Percentiles rank a stretch among this genome's conserved stretches.
Conservation (phyloP, 2,888 invertebrate species). For the Lasioglossum calceatum region DNA sequence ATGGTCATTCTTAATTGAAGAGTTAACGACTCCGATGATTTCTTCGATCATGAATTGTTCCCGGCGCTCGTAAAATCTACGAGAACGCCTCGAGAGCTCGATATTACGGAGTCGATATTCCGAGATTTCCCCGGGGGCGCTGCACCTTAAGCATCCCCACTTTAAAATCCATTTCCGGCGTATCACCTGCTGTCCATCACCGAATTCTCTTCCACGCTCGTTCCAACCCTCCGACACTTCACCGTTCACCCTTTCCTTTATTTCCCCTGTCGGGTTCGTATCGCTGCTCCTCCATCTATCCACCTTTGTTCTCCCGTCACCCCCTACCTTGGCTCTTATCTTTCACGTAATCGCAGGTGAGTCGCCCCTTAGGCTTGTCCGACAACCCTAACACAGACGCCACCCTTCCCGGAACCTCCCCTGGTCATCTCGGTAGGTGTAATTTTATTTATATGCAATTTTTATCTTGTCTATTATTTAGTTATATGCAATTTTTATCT, state of each 20-base stretch:
- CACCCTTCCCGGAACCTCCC: too few species aligned
- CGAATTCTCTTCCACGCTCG: slow-evolving; percentile 23
- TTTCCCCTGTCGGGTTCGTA: slow-evolving; percentile 32
- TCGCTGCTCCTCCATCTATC: slow-evolving; percentile 15
- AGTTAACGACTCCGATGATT: neutral
- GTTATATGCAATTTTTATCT: too few species aligned
- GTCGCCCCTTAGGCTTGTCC: slow-evolving; percentile 16
- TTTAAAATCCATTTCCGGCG: slow-evolving; percentile 49
- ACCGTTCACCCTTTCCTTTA: slow-evolving; percentile 8
- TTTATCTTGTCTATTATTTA: too few species aligned
- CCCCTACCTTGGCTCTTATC: slow-evolving; percentile 23
- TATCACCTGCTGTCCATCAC: slow-evolving; percentile 46
- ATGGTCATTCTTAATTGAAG: too few species aligned
- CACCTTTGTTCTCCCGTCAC: slow-evolving; percentile 15
- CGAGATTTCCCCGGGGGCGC: slow-evolving; percentile 40
- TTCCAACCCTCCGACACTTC: neutral
- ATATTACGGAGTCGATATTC: slow-evolving; percentile 28
- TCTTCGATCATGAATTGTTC: neutral
- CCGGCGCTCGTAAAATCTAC: slow-evolving; percentile 14
- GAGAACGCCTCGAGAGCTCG: neutral
- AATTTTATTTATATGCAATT: too few species aligned
- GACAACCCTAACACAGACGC: neutral
- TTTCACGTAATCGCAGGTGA: slow-evolving; percentile 43
- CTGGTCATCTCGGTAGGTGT: too few species aligned
- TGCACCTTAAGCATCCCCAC: slow-evolving; percentile 40